These are phyloP conservation scores for Marisa cornuarietis DNA, from an alignment of 1,140 invertebrate species.

Conservation along the genomic window DNA sequence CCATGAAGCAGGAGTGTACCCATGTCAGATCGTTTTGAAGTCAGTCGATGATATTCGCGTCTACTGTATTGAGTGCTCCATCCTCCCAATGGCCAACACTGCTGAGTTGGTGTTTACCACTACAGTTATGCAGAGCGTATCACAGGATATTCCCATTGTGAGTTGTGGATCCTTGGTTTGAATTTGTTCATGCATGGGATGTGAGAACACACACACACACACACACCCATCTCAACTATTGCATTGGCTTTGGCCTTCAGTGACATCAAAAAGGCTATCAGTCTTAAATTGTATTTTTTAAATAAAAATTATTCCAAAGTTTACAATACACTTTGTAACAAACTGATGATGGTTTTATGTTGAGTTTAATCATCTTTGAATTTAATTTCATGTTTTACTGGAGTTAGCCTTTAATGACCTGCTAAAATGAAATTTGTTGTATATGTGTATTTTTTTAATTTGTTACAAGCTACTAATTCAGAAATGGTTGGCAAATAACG, in stretches of 20 bases:
- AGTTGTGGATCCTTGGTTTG: conserved; percentile 22
- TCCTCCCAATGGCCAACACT: conserved; percentile 60
- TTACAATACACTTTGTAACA: no score
- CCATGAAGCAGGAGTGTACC: conserved; percentile 58
- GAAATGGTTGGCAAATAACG: no score
- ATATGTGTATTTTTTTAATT: not conserved
- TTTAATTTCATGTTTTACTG: not conserved
- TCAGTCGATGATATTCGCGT: conserved; percentile 62
- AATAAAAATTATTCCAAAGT: no score
- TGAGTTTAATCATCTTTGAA: not conserved
- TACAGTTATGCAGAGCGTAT: conserved; percentile 61
- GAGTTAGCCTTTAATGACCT: not conserved
- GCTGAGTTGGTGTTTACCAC: conserved; percentile 60
- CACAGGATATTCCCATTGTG: conserved; percentile 65
- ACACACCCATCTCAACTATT: not conserved
- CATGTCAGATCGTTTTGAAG: conserved; percentile 52
- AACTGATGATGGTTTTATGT: not conserved
- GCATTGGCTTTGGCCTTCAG: no score
- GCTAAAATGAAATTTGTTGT: not conserved
- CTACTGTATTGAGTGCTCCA: conserved; percentile 62
- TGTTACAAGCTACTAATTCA: no score
- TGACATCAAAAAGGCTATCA: no score
- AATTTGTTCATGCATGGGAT: not conserved
- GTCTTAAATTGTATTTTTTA: no score
- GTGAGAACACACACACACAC: not conserved